Evolutionary conservation across 2,113 vertebrate genomes (phyloP).

Genomic region (Dascyllus trimaculatus): DNA sequence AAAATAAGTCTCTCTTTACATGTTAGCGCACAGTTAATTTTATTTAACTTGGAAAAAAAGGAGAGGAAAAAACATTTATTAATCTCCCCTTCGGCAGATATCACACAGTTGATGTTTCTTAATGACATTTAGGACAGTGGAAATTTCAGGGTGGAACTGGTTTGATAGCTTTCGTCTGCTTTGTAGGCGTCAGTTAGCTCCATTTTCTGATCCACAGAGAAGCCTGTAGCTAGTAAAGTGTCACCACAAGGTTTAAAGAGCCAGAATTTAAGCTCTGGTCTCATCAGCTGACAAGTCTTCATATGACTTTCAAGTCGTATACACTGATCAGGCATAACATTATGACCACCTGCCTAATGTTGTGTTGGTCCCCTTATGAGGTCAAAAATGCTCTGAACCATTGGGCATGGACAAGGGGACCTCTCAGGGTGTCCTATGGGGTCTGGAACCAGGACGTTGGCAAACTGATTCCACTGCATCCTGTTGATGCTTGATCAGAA

Average conservation of each 20-base stretch:
- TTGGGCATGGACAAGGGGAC: no score
- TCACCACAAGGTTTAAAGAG: not conserved
- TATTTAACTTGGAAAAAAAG: not conserved
- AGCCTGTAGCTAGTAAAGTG: not conserved
- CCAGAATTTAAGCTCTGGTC: no score
- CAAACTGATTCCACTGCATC: no score
- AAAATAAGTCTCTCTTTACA: constrained; percentile 18
- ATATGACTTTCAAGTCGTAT: no score
- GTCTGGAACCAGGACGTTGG: no score
- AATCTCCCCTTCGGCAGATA: not conserved
- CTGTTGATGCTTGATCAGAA: no score
- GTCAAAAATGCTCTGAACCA: no score
- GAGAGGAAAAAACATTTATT: not conserved
- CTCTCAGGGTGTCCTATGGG: no score
- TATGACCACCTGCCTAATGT: no score
- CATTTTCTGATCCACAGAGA: not conserved
- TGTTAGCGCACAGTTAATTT: constrained; percentile 9
- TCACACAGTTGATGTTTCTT: constrained; percentile 18
- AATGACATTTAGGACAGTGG: constrained; percentile 25
- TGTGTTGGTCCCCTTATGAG: no score
- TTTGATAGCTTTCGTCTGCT: not conserved
- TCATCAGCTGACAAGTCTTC: no score
- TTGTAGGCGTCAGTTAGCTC: constrained; percentile 13
- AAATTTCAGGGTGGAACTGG: constrained; percentile 4
- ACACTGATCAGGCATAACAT: no score